Evolutionary conservation across 2,113 vertebrate genomes (phyloP), one percentile per base, ranked within the genome.

Genomic region (Willisornis vidua): DNA sequence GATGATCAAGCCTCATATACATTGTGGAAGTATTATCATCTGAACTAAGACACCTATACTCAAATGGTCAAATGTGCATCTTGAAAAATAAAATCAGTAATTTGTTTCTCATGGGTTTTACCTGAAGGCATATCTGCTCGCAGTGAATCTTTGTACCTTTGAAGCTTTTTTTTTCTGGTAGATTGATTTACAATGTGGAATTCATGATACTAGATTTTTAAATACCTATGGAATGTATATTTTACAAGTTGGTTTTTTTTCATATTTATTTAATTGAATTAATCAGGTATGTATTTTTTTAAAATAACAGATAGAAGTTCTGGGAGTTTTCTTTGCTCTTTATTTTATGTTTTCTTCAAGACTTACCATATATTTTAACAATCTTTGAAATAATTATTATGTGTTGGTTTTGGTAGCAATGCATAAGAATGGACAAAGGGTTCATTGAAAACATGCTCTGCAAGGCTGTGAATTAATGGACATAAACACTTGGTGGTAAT

Each of bases 401-500:
- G 14, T 86, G 80, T 85, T 87, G 2, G 4, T 10, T 82, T 75
- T 74, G 18, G 13, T 43, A 45, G 33, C 6, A 43, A 39, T 45
- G 3, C 57, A 9, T 63, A 28, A 67, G 39, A 61, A 84, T 65
- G 10, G 82, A 20, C 65, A 51, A 6, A 48, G n/a, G 11, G 18
- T 45, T 75, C 19, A 45, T 37, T 79, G 58, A 90, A 89, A 31
- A 1, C 3, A 3, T 61, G 4, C 57, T 87, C 41, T 68, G 37
- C 15, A 70, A 2, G 59, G 14, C 31, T 88, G 14, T 54, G 63
- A 68, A 85, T 66, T 78, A 86, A 57, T 81, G 22, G 14, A 55
- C 76, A 24, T 70, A 49, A 96, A 67, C 58, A 29, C 82, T 72
- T 96, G 95, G 4, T 96, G 97, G 70, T 98, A 97, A 98, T 83